Evolutionary conservation across 2,113 vertebrate species (phyloP), one percentile per base, ranked within the genome.

Genomic region (Lathamus discolor): DNA sequence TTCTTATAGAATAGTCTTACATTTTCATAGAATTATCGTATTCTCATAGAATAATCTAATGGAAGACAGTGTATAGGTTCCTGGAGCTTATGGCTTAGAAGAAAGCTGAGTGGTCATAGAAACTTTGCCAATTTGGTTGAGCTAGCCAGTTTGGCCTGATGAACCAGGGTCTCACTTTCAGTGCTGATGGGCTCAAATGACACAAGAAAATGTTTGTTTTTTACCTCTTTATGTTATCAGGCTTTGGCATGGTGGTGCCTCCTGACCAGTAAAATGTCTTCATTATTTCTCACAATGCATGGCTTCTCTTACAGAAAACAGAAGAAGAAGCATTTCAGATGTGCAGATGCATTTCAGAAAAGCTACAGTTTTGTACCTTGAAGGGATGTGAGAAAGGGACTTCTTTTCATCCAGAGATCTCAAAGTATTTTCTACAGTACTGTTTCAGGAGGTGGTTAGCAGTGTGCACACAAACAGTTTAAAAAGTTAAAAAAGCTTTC

Each of bases 141-240:
- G n/a, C n/a, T 33, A 28, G 2, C 6, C 7, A 2, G 54, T 94
- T 90, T 74, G 15, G 2, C 31, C 13, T 67, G 2, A 44, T 44
- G 22, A 80, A 43, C 19, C 9, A 37, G 11, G 0, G 0, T 39
- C 16, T 54, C 13, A 25, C 0, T 73, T 80, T 70, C 41, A 73
- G 31, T 4, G 6, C 9, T 54, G 22, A 51, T 22, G 9, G 25
- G 7, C 74, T 77, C 20, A 55, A 86, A 67, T 11, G 5, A n/a
- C 29, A 62, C 2, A 33, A 28, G 5, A 44, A 79, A 66, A 51
- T 25, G n/a, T 80, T 4, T 85, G 33, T 49, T 7, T 3, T 87
- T 64, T 75, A 43, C 33, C 19, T 82, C 7, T 44, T 64, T 48
- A 41, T 27, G 16, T 43, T 10, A 74, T 24, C n/a, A 46, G 31